These are phyloP conservation scores for Proisotoma minuta DNA, from an alignment of 2,888 invertebrate species.

Conservation along the genomic window DNA sequence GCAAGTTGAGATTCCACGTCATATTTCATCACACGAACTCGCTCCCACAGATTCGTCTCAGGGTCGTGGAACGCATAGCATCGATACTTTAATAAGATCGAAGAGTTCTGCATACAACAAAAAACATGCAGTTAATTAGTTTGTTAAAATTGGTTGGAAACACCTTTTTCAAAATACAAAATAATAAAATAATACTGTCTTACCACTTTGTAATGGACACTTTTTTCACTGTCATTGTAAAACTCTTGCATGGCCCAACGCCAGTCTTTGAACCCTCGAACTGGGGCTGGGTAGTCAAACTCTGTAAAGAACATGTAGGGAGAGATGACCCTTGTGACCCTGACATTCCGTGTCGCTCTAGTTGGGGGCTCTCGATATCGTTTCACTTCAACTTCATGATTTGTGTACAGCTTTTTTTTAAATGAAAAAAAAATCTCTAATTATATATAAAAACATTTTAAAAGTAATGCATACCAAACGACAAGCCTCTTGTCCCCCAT, in stretches of 20 bases:
- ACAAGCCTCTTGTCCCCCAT: too few species aligned
- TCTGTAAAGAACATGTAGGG: neutral
- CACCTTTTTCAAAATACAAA: too few species aligned
- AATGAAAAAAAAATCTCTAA: neutral
- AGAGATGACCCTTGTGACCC: neutral
- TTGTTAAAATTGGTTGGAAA: too few species aligned
- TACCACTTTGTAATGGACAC: too few species aligned
- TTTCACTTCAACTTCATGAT: neutral
- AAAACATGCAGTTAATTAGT: too few species aligned
- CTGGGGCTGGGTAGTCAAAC: neutral
- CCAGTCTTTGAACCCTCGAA: neutral
- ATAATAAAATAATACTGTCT: too few species aligned
- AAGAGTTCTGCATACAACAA: neutral
- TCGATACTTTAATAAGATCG: neutral
- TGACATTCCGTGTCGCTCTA: neutral
- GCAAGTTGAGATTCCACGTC: neutral
- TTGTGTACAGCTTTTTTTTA: neutral
- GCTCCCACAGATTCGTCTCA: neutral
- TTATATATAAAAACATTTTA: too few species aligned
- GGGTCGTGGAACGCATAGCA: neutral
- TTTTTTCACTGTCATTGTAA: neutral
- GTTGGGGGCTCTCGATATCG: neutral
- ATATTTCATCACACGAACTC: slow-evolving; percentile 9
- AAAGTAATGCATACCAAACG: too few species aligned
- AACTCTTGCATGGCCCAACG: neutral